These are phyloP conservation scores for Peromyscus eremicus DNA, from an alignment of 2,797 vertebrate species.

Conservation along the genomic window DNA sequence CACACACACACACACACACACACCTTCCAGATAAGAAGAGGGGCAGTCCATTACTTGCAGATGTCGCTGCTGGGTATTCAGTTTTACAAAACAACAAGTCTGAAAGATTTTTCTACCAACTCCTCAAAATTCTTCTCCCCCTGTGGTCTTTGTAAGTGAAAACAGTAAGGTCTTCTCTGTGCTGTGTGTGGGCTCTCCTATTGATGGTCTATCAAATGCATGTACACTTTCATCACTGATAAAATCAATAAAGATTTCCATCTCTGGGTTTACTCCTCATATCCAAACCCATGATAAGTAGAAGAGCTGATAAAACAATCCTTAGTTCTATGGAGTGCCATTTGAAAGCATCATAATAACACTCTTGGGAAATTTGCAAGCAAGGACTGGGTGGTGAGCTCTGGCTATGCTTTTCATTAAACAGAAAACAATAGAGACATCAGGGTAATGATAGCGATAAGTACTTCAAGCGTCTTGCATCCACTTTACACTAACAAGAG, in stretches of 20 bases:
- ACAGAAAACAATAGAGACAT: conserved; percentile 60
- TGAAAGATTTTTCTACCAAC: neutral
- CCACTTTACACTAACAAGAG: conserved; percentile 29
- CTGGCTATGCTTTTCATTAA: conserved; percentile 56
- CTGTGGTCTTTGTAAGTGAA: conserved; percentile 18
- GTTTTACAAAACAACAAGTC: neutral
- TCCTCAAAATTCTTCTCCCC: conserved; percentile 16
- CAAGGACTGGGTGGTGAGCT: neutral
- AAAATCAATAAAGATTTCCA: conserved; percentile 47
- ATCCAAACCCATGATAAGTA: neutral
- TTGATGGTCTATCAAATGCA: neutral
- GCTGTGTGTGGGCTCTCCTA: neutral
- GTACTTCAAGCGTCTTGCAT: neutral
- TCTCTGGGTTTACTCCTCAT: conserved; percentile 1
- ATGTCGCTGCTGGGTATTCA: neutral
- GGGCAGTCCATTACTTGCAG: neutral
- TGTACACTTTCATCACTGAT: conserved; percentile 2
- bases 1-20: neutral
- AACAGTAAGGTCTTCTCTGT: conserved; percentile 34
- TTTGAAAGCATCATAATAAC: conserved; percentile 36
- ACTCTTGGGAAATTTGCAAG: conserved; percentile 45
- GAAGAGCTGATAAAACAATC: conserved; percentile 35
- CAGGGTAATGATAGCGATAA: conserved; percentile 46
- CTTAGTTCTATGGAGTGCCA: conserved; percentile 31
- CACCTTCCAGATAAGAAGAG: neutral